Conservation (phyloP, 2,113 vertebrate species). For the Cavia porcellus region DNA sequence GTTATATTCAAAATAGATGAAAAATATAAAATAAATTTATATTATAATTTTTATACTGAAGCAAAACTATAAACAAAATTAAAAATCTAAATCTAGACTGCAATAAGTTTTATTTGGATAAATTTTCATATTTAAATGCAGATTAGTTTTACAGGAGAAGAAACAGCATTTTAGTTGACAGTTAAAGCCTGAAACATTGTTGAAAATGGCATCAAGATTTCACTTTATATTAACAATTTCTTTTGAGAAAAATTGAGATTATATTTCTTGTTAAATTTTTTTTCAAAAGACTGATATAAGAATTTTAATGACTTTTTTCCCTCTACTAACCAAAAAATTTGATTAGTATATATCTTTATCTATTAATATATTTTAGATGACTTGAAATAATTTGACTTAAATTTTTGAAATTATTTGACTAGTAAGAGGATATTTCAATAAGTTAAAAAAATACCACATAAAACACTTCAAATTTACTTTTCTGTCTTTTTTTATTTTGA, state of each 20-base stretch:
- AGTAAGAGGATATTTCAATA: background rate
- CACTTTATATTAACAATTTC: background rate
- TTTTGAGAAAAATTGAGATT: constrained; percentile 1
- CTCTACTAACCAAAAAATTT: background rate
- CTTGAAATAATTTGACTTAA: background rate
- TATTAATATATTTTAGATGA: background rate
- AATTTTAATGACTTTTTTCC: background rate
- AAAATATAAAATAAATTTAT: background rate
- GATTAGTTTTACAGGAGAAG: background rate
- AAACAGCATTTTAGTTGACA: background rate
- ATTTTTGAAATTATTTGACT: background rate
- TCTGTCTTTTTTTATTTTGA: too few species aligned
- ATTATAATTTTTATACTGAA: background rate
- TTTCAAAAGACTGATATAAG: background rate
- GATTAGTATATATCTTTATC: background rate
- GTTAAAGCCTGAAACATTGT: background rate
- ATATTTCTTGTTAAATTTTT: background rate
- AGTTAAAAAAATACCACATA: background rate
- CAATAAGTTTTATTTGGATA: background rate
- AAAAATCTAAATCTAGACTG: background rate
- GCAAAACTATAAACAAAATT: constrained; percentile 3
- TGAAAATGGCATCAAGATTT: background rate
- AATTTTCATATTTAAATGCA: background rate
- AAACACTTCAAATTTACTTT: background rate
- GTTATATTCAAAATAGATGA: background rate